A percentile compares a stretch with the other conserved stretches of the same genome.
phyloP scores from a whole-genome alignment of 2,797 vertebrate genomes.

The Manis javanica region DNA sequence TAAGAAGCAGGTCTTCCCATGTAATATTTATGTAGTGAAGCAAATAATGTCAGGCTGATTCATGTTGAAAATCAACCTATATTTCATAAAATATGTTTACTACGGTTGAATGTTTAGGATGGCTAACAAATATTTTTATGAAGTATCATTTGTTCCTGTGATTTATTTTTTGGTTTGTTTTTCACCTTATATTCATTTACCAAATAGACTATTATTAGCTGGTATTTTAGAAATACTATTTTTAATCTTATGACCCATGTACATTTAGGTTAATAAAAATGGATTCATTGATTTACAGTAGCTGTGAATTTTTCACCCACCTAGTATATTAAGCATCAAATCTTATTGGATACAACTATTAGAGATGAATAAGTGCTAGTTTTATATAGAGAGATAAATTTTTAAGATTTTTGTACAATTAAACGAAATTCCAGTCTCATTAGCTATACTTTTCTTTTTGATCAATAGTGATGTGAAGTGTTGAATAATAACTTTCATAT shows the following conservation, averaged over 20 bases:
- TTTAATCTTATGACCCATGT: background rate
- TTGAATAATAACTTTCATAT: background rate
- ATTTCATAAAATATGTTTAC: background rate
- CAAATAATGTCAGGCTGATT: background rate
- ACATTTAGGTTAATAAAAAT: background rate
- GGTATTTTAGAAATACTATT: background rate
- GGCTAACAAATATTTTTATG: background rate
- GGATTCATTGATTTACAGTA: background rate
- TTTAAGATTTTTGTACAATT: background rate
- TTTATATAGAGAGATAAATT: background rate
- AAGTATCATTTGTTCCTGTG: background rate
- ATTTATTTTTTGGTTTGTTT: background rate
- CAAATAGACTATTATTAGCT: background rate
- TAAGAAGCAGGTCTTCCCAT: background rate
- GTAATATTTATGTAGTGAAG: background rate
- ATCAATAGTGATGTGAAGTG: background rate
- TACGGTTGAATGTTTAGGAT: background rate
- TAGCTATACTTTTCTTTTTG: background rate
- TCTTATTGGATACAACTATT: background rate
- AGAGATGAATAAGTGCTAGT: background rate
- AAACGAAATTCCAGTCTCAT: background rate
- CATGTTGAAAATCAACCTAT: background rate
- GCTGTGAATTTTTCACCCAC: background rate
- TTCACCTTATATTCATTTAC: background rate
- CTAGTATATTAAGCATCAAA: background rate